Evolutionary conservation across 2,797 vertebrate species (phyloP).

Genomic region (Hemitrygon akajei): DNA sequence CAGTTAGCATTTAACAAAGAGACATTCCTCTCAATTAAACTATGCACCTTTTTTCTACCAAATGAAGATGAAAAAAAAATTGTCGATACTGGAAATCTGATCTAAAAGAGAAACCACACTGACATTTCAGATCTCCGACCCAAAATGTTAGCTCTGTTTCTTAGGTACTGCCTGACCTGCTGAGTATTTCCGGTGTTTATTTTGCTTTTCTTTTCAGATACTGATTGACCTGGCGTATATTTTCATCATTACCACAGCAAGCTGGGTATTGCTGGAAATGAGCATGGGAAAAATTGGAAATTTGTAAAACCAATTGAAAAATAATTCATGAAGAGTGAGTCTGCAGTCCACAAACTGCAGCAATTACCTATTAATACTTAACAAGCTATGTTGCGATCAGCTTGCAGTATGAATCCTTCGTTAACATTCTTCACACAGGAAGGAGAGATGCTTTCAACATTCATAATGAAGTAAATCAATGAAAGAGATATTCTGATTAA

Average conservation of each 20-base stretch:
- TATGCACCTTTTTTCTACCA: background rate
- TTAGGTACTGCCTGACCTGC: no score
- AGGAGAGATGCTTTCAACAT: background rate
- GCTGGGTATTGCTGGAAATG: background rate
- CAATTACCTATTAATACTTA: slow-evolving; percentile 8
- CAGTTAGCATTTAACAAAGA: background rate
- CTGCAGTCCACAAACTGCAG: background rate
- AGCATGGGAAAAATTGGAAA: background rate
- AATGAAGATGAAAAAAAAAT: no score
- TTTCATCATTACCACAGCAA: background rate
- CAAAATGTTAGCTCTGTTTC: no score
- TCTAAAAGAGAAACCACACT: no score
- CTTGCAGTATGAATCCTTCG: background rate
- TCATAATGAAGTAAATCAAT: background rate
- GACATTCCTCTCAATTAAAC: background rate
- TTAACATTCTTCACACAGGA: slow-evolving; percentile 21
- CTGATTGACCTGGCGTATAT: background rate
- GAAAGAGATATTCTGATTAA: background rate
- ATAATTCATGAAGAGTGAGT: background rate
- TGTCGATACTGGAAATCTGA: no score
- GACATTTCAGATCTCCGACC: no score
- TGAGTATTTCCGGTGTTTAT: no score
- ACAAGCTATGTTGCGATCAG: background rate
- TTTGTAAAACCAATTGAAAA: slow-evolving; percentile 10
- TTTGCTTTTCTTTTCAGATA: no score